Percentiles rank a stretch among this genome's conserved stretches.
Conservation (phyloP, 2,888 invertebrate genomes). For the Cyclophora albipunctata region DNA sequence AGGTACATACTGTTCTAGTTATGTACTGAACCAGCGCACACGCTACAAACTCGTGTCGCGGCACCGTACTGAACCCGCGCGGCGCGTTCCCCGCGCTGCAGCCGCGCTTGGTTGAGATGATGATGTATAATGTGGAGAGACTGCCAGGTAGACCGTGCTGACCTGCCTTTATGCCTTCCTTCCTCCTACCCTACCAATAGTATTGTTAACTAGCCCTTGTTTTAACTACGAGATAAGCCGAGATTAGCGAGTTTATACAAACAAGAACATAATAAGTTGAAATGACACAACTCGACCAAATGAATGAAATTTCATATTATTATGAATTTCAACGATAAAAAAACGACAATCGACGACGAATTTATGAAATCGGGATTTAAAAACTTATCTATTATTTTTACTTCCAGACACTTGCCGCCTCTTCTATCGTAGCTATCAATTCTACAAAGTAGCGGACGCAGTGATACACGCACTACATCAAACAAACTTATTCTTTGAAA, state of each 20-base stretch:
- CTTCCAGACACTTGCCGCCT: slow-evolving; percentile 76
- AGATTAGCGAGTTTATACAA: too few species aligned
- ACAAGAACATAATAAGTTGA: too few species aligned
- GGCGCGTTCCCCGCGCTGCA: slow-evolving; percentile 80
- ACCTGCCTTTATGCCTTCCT: too few species aligned
- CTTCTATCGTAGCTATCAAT: slow-evolving; percentile 84
- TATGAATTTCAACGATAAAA: too few species aligned
- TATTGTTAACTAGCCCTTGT: too few species aligned
- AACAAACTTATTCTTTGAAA: slow-evolving; percentile 91
- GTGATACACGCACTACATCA: slow-evolving; percentile 83
- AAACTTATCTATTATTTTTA: too few species aligned
- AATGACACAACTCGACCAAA: too few species aligned
- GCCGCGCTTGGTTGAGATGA: slow-evolving; percentile 49
- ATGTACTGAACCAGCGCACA: slow-evolving; percentile 88
- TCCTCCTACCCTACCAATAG: too few species aligned
- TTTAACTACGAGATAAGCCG: too few species aligned
- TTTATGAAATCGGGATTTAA: too few species aligned
- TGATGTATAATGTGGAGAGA: slow-evolving; percentile 70
- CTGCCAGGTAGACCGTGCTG: slow-evolving; percentile 27
- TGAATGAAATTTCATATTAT: too few species aligned
- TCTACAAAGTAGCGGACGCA: slow-evolving; percentile 88
- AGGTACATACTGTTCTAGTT: slow-evolving; percentile 18
- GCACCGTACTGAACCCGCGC: slow-evolving; percentile 84
- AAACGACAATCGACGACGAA: too few species aligned
- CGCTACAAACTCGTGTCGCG: slow-evolving; percentile 91